Evolutionary conservation across 2,888 invertebrate genomes (phyloP), one percentile per base, ranked within the genome.

Genomic region (Agonopterix arenella): DNA sequence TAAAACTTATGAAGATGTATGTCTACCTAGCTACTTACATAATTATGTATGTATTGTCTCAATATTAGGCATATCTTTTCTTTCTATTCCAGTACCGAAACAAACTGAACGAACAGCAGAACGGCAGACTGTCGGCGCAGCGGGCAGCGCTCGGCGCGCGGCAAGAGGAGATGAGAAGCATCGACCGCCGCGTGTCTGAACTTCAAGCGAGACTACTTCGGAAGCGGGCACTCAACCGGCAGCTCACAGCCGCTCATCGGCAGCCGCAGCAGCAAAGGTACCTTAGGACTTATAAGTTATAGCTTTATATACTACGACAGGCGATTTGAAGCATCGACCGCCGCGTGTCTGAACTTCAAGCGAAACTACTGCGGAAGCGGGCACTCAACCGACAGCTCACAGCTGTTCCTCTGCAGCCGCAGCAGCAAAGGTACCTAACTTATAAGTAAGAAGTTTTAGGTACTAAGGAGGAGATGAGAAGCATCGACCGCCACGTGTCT

Each of bases 91-190:
- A 98, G 98, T 97, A 97, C 78, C 96, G 98, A 56, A 98, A 98
- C 90, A 98, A 98, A 83, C 90, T 98, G 83, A 97, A 97, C 83
- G 95, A 98, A 82, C 97, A 98, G 80, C 98, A 97, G 88, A 97
- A 95, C 89, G 95, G 94, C 61, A 93, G 97, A 66, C 91, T 98
- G 63, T 94, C 95, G 58, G 94, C 96, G 64, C 98, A 98, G 82
- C 91, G 96, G 55, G 96, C 97, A 67, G 95, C 96, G 44, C 88
- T 98, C 65, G 94, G 95, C 50, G 95, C 96, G 64, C 90, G 96
- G 46, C 97, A 97, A 74, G 96, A 97, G 60, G 98, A 98, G 85
- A 94, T 98, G 91, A 92, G 95, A 51, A 94, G 95, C 65, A 97
- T 98, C 73, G 98, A 98, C 89, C 93, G 96, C 66, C 91, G 97